These are phyloP conservation scores for Galeopsomyia nigrocyanea DNA, from an alignment of 2,888 invertebrate genomes.

Conservation along the genomic window DNA sequence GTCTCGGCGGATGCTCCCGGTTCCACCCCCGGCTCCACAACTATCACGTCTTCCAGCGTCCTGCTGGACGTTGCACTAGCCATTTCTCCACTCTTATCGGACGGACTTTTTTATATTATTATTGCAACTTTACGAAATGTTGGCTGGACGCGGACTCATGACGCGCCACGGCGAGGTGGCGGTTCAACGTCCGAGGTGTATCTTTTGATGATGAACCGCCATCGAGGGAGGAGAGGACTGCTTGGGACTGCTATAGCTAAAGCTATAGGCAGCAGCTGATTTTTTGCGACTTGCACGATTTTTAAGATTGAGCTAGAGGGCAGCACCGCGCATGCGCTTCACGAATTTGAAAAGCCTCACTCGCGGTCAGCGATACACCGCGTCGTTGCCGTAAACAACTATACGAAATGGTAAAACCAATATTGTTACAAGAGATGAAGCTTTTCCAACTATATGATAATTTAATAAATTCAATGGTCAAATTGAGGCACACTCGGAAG, in stretches of 20 bases:
- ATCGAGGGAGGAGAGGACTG: constrained; percentile 3
- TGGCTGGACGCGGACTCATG: constrained; percentile 8
- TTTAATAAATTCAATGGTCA: too few relatives aligned
- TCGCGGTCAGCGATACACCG: too few relatives aligned
- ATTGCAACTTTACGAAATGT: not conserved
- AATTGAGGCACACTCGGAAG: too few relatives aligned
- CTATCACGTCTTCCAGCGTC: constrained; percentile 30
- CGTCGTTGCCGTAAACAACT: too few relatives aligned
- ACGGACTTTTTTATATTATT: not conserved
- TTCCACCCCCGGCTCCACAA: constrained; percentile 63
- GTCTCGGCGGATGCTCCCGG: constrained; percentile 77
- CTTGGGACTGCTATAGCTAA: too few relatives aligned
- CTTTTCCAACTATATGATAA: too few relatives aligned
- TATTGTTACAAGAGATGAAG: too few relatives aligned
- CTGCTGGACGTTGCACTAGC: not conserved
- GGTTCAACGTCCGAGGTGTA: constrained; percentile 22
- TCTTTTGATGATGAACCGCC: constrained; percentile 12
- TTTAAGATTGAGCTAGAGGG: too few relatives aligned
- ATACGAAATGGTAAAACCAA: too few relatives aligned
- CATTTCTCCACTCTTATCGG: not conserved
- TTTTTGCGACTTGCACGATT: constrained; percentile 8
- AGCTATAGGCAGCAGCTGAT: constrained; percentile 29
- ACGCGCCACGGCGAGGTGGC: not conserved
- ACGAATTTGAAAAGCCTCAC: too few relatives aligned
- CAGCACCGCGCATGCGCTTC: too few relatives aligned